Evolutionary conservation across 2,888 invertebrate species (phyloP), one percentile per base, ranked within the genome.

Genomic region (Volucella zonaria): DNA sequence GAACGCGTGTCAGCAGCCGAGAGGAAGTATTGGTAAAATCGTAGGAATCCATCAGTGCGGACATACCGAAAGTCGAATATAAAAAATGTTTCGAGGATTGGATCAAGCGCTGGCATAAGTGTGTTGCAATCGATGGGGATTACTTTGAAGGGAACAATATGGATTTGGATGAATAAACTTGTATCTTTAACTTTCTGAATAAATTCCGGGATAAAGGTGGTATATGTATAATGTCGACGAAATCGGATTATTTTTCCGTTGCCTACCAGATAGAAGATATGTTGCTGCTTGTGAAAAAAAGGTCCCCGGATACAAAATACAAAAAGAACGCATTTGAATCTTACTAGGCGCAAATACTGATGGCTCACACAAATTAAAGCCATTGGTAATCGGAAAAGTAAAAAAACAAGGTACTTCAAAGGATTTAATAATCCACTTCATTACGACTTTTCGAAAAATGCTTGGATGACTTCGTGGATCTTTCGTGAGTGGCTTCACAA

Each of bases 381-480:
- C 38, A 45, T 18, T 74, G 43, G 52, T 64, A 42, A 62, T 74
- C 12, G 62, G 56, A 64, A 64, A 74, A 74, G 42, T 64, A 52
- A 74, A 62, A 23, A 74, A 74, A 54, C 52, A 54, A 54, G 45
- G 45, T 42, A 38, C 54, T 64, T 64, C 54, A 74, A 74, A 38
- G 23, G 43, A 42, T 52, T 62, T 64, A 42, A 54, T 54, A 54
- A 14, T 56, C 56, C 31, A 56, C 54, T 82, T 88, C 89, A 86
- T 88, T 87, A 86, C 87, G 88, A 64, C 62, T 61, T 15, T 49
- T 59, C 38, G 47, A 71, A 58, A 54, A 68, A 31, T 45, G 45
- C 56, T 49, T 58, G 23, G 75, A 64, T 64, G 64, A 64, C n/a
- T 2, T 54, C 52, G 14, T 15, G 45, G 15, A 15, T 42, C 43